These are phyloP conservation scores for Oscheius onirici DNA, from an alignment of 2,888 invertebrate species.

Conservation along the genomic window DNA sequence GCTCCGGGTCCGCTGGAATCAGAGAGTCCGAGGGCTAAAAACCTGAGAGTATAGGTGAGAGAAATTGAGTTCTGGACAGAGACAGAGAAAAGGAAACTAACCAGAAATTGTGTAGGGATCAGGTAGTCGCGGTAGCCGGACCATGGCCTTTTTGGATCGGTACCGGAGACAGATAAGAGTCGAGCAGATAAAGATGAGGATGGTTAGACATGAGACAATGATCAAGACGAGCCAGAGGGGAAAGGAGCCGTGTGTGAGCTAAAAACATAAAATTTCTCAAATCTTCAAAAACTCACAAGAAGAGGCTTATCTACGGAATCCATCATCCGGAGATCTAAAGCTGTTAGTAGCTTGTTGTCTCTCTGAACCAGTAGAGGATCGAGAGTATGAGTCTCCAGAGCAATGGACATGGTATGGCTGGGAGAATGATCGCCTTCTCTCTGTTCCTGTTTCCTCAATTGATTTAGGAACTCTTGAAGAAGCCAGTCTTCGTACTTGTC, in stretches of 20 bases:
- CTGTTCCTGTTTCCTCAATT: constrained; percentile 14
- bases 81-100: background rate
- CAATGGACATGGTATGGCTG: constrained; percentile 26
- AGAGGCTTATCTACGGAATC: constrained; percentile 24
- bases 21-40: constrained; percentile 22
- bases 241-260: constrained; percentile 5
- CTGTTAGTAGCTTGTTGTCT: constrained; percentile 17
- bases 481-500: constrained; percentile 31
- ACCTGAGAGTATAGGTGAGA: too few relatives aligned
- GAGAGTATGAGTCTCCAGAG: constrained; percentile 27
- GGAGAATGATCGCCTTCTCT: background rate
- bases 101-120: constrained; percentile 24
- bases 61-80: background rate
- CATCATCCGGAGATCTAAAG: constrained; percentile 17
- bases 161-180: background rate
- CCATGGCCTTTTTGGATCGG: background rate
- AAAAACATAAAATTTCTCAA: background rate
- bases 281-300: background rate
- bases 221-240: constrained; percentile 11
- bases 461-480: constrained; percentile 20
- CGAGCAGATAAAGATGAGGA: constrained; percentile 7
- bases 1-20: constrained; percentile 13
- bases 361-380: constrained; percentile 10
- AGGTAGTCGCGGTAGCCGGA: constrained; percentile 6
- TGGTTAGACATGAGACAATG: background rate